phyloP scores from a whole-genome alignment of 2,888 invertebrate species.

The Sarcophaga caerulescens region DNA sequence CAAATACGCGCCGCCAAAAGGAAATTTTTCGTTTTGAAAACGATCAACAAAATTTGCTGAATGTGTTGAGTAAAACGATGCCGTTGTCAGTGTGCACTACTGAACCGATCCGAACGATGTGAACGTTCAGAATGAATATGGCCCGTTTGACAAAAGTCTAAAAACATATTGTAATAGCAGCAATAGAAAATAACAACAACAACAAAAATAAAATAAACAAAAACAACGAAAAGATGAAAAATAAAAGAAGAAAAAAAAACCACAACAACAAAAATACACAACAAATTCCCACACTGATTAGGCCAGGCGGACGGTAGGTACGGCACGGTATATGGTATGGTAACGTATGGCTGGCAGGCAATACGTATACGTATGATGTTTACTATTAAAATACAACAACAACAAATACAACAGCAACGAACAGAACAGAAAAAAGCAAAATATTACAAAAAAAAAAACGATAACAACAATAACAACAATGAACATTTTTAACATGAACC shows the following conservation, averaged over 20 bases:
- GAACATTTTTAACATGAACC: slow-evolving; percentile 20
- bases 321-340: not conserved
- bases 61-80: not conserved
- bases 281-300: slow-evolving; percentile 65
- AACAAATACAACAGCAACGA: slow-evolving; percentile 5
- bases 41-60: not conserved
- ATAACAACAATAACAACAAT: not conserved
- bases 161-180: slow-evolving; percentile 28
- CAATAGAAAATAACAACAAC: not conserved
- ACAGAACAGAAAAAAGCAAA: not conserved
- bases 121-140: slow-evolving; percentile 61
- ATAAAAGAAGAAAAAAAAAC: slow-evolving; percentile 11
- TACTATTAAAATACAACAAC: slow-evolving; percentile 1
- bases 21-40: not conserved
- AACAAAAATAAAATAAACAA: slow-evolving; percentile 44
- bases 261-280: slow-evolving; percentile 1
- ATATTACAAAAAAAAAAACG: not conserved
- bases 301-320: slow-evolving; percentile 29
- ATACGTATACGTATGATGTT: slow-evolving; percentile 6
- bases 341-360: not conserved
- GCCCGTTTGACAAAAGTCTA: slow-evolving; percentile 39
- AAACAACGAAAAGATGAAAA: slow-evolving; percentile 36
- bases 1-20: slow-evolving; percentile 43
- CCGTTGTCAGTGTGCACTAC: slow-evolving; percentile 28
- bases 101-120: slow-evolving; percentile 65